Conservation (phyloP, 2,888 invertebrate genomes). For the Oasisia sp. region DNA sequence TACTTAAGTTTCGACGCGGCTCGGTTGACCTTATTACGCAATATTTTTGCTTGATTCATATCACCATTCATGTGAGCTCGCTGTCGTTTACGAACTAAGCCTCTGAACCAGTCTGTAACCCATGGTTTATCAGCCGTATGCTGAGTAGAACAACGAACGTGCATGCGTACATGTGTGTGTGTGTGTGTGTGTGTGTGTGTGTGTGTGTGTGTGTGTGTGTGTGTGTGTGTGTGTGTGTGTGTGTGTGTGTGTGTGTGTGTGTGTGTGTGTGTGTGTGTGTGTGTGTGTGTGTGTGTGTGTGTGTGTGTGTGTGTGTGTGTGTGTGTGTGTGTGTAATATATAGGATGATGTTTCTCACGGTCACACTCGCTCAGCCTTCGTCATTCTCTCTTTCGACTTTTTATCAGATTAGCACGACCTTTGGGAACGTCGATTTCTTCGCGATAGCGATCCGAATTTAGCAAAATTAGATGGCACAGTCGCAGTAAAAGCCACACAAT, state of each 20-base stretch:
- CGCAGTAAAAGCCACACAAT: not conserved
- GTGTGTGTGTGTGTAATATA: not conserved
- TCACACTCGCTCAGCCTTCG: not conserved
- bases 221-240: conserved; percentile 13
- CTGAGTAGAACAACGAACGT: too few species aligned
- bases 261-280: not conserved
- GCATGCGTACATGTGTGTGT: too few species aligned
- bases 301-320: not conserved
- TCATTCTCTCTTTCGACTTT: not conserved
- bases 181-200: too few species aligned
- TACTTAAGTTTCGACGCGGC: too few species aligned
- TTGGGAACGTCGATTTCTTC: not conserved
- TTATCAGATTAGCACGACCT: not conserved
- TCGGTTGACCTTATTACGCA: too few species aligned
- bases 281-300: conserved; percentile 19
- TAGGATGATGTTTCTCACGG: not conserved
- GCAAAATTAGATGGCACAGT: not conserved
- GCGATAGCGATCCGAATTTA: not conserved
- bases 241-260: conserved; percentile 14
- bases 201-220: not conserved
- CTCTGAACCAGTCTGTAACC: too few species aligned
- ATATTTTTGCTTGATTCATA: too few species aligned
- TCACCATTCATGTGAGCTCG: too few species aligned
- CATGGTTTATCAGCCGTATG: too few species aligned
- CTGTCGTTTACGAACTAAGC: too few species aligned